These are phyloP conservation scores for Dipodomys spectabilis DNA, from an alignment of 2,113 vertebrate genomes.

Conservation along the genomic window DNA sequence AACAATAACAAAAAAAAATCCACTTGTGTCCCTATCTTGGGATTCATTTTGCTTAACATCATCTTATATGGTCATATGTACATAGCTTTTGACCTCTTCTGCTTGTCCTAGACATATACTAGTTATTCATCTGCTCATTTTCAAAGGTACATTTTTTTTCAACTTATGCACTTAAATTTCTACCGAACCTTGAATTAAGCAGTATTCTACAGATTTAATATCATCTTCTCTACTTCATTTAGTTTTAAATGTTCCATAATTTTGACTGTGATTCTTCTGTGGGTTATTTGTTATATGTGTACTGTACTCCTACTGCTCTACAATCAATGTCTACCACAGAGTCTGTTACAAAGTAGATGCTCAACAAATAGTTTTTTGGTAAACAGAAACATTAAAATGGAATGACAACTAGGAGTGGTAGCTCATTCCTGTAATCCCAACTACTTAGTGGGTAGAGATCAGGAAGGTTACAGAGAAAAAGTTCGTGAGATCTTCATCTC, in stretches of 20 bases:
- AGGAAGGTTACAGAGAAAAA: too few species aligned
- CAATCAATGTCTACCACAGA: background rate
- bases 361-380: background rate
- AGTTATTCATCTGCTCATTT: background rate
- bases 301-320: background rate
- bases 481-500: too few species aligned
- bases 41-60: too few species aligned
- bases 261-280: background rate
- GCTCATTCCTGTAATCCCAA: too few species aligned
- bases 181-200: background rate
- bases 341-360: background rate
- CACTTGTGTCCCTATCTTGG: too few species aligned
- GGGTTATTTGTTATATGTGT: background rate
- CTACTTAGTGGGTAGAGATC: too few species aligned
- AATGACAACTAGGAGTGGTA: too few species aligned
- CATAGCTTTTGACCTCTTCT: too few species aligned
- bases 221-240: background rate
- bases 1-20: too few species aligned
- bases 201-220: background rate
- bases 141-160: background rate
- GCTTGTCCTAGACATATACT: too few species aligned
- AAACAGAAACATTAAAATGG: background rate
- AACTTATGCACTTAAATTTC: constrained; percentile 3
- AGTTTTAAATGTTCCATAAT: background rate
- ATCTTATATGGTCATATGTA: too few species aligned